Percentiles rank a stretch among this genome's conserved stretches.
These are phyloP conservation scores for rabbit (Oryctolagus cuniculus) DNA, from an alignment of 2,113 vertebrate genomes.

Conservation along the genomic window mOryCun1.1 NC_091435.1:119654501-119655000, in stretches of 20 bases:
- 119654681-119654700: not conserved
- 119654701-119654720: not conserved
- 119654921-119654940: no score
- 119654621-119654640: not conserved
- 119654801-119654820: not conserved
- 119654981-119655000: no score
- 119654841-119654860: no score
- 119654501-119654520: not conserved
- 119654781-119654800: not conserved
- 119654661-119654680: not conserved
- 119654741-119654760: not conserved
- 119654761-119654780: not conserved
- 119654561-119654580: not conserved
- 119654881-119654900: no score
- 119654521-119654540: not conserved
- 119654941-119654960: no score
- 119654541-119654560: not conserved
- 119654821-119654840: no score
- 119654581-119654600: not conserved
- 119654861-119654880: no score
- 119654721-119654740: not conserved
- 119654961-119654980: no score
- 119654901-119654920: no score
- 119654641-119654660: not conserved
- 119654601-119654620: not conserved